Conservation (phyloP, 2,797 vertebrate genomes). For the Gymnocypris eckloni region DNA sequence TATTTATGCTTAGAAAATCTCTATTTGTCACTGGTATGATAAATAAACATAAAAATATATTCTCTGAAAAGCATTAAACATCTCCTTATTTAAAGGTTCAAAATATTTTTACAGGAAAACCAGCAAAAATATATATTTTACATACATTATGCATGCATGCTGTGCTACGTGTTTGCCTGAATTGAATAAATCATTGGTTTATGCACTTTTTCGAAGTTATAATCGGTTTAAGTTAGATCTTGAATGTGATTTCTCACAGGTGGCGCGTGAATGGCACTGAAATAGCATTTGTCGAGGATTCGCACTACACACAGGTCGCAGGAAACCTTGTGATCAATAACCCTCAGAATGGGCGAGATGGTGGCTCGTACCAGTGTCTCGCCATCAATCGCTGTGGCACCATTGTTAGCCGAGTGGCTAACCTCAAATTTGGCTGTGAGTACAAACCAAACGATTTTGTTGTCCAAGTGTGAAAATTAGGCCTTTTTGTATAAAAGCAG, state of each 20-base stretch:
- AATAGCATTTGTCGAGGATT: constrained; percentile 82
- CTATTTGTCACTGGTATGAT: too few relatives aligned
- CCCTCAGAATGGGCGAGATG: constrained; percentile 82
- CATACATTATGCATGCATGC: neutral
- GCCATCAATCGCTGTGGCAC: constrained; percentile 91
- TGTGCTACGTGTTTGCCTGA: neutral
- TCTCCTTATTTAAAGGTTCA: neutral
- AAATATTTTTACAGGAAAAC: neutral
- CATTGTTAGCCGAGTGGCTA: constrained; percentile 90
- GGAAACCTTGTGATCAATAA: constrained; percentile 91
- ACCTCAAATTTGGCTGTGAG: constrained; percentile 96
- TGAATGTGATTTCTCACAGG: constrained; percentile 69
- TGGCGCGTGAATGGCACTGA: constrained; percentile 95
- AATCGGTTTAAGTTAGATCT: neutral
- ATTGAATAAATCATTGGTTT: neutral
- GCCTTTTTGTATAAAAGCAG: neutral
- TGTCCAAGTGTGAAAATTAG: neutral
- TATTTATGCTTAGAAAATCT: neutral
- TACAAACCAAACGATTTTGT: constrained; percentile 25
- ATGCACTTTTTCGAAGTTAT: neutral
- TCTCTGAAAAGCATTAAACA: neutral
- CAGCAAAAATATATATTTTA: neutral
- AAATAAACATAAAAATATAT: neutral
- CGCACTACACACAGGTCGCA: constrained; percentile 87
- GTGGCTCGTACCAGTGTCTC: constrained; percentile 93